Evolutionary conservation across 2,888 invertebrate species (phyloP).

Genomic region (Oligia latruncula): DNA sequence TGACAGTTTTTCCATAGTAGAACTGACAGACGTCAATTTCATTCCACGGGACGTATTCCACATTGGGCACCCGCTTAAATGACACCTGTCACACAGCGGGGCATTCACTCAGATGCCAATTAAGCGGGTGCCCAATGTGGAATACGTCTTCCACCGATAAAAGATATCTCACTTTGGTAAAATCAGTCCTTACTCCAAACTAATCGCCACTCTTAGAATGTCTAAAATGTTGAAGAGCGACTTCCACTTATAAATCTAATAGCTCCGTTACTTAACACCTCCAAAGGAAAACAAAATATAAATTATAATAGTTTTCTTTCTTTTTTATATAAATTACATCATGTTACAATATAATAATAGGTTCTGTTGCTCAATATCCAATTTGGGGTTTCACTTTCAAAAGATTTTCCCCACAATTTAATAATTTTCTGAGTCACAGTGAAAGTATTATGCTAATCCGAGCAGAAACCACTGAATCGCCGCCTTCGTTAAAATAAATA

Average conservation of each 20-base stretch:
- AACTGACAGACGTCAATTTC: too few relatives aligned
- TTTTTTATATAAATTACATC: conserved; percentile 10
- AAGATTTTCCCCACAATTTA: conserved; percentile 59
- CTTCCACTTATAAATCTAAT: neutral
- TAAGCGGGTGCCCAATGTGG: too few relatives aligned
- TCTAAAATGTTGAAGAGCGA: neutral
- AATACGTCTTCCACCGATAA: too few relatives aligned
- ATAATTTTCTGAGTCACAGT: conserved; percentile 62
- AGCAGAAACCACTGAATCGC: conserved; percentile 57
- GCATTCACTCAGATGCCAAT: too few relatives aligned
- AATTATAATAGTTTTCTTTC: too few relatives aligned
- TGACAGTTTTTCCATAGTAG: too few relatives aligned
- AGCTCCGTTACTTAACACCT: conserved; percentile 1
- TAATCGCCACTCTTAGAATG: neutral
- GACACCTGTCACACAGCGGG: too few relatives aligned
- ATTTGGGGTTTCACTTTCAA: conserved; percentile 62
- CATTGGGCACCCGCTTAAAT: too few relatives aligned
- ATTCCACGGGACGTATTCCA: too few relatives aligned
- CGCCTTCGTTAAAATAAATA: conserved; percentile 49
- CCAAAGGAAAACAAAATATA: conserved; percentile 4
- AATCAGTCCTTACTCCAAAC: too few relatives aligned
- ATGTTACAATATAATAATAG: conserved; percentile 42
- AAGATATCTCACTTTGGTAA: too few relatives aligned
- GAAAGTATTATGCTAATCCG: conserved; percentile 69
- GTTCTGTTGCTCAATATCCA: conserved; percentile 40